phyloP scores from a whole-genome alignment of 2,888 invertebrate genomes.

The Campoplex capitator region DNA sequence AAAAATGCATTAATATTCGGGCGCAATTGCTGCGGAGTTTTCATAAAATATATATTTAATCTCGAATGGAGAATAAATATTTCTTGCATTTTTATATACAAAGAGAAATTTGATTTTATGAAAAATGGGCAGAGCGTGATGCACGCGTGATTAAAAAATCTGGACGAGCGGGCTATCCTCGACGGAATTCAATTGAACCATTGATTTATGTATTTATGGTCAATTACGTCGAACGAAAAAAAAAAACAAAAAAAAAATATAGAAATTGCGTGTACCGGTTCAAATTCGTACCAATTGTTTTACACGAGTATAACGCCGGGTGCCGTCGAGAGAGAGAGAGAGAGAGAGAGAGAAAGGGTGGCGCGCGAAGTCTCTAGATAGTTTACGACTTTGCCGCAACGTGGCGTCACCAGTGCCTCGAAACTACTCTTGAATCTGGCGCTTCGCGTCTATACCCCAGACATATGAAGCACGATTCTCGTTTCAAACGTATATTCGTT shows the following conservation, averaged over 20 bases:
- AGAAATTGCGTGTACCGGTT: constrained; percentile 7
- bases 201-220: constrained; percentile 20
- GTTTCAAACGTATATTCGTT: background rate
- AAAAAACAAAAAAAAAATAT: background rate
- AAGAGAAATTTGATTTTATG: background rate
- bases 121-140: constrained; percentile 4
- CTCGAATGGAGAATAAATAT: background rate
- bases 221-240: constrained; percentile 7
- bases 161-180: background rate
- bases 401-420: constrained; percentile 82
- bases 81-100: background rate
- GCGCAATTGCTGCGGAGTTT: background rate
- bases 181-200: background rate
- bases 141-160: constrained; percentile 7
- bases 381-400: constrained; percentile 81
- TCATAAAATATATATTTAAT: background rate
- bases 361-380: constrained; percentile 72
- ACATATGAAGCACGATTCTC: constrained; percentile 19
- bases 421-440: constrained; percentile 61
- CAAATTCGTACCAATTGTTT: constrained; percentile 13
- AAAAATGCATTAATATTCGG: background rate
- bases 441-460: constrained; percentile 21
- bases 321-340: constrained; percentile 59
- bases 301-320: constrained; percentile 76
- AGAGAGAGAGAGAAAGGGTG: constrained; percentile 69